These are phyloP conservation scores for Ormyrus rosae DNA, from an alignment of 2,888 invertebrate genomes.

Conservation along the genomic window DNA sequence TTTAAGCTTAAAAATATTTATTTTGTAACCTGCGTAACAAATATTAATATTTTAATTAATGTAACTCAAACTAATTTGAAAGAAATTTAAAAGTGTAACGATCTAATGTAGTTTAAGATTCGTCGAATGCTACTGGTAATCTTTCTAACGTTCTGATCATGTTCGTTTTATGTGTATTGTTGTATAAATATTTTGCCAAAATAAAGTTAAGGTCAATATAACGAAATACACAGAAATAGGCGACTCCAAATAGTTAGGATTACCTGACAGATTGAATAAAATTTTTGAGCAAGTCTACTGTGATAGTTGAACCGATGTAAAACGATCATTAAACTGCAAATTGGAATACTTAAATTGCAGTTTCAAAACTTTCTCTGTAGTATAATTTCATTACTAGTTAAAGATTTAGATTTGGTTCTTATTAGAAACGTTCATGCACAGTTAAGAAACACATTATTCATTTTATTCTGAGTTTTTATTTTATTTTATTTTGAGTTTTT, in stretches of 20 bases:
- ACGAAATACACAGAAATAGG: background rate
- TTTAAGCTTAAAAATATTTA: constrained; percentile 65
- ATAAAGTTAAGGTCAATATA: constrained; percentile 8
- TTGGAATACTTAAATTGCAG: constrained; percentile 5
- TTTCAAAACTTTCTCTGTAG: background rate
- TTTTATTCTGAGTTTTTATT: background rate
- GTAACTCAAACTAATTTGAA: constrained; percentile 24
- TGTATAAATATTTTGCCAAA: constrained; percentile 23
- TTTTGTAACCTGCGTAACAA: constrained; percentile 59
- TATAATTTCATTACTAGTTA: background rate
- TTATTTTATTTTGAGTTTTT: background rate
- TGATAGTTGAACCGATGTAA: constrained; percentile 49
- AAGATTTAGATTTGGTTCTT: background rate
- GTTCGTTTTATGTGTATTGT: background rate
- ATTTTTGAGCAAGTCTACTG: constrained; percentile 49
- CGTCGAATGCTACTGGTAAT: constrained; percentile 2
- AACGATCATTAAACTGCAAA: constrained; percentile 31
- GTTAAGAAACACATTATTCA: background rate
- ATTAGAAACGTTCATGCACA: background rate
- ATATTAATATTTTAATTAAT: constrained; percentile 50
- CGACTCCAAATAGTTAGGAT: constrained; percentile 12
- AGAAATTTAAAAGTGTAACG: background rate
- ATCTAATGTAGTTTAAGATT: constrained; percentile 14
- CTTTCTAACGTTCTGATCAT: constrained; percentile 6
- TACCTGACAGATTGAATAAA: constrained; percentile 17